A percentile compares a stretch with the other conserved stretches of the same genome.
Conservation (phyloP, 1,140 invertebrate species). For the Drosophila fuyamai region DNA sequence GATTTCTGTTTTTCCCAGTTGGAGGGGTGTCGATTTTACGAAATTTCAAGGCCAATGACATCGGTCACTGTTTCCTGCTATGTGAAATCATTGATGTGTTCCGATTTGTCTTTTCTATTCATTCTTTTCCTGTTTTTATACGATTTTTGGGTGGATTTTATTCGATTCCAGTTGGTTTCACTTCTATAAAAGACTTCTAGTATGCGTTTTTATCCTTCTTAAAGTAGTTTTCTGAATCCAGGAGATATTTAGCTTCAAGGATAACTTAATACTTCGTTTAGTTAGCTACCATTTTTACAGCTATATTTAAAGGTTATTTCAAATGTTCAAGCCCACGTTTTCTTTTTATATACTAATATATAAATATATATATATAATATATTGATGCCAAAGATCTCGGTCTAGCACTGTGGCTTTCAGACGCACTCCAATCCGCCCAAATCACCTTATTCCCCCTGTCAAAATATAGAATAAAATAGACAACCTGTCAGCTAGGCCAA, state of each 20-base stretch:
- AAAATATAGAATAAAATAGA: constrained; percentile 10
- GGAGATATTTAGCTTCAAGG: not conserved
- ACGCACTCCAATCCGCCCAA: not conserved
- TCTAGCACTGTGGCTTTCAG: not conserved
- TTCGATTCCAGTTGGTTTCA: constrained; percentile 7
- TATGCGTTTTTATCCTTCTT: not conserved
- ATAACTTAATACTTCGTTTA: too few relatives aligned
- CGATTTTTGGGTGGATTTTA: constrained; percentile 7
- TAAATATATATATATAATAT: too few relatives aligned
- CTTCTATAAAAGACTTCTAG: not conserved
- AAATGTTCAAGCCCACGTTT: not conserved
- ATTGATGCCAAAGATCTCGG: not conserved
- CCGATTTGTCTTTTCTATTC: constrained; percentile 29
- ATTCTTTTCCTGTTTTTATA: not conserved
- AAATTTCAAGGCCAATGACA: constrained; percentile 56
- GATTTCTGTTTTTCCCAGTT: constrained; percentile 13
- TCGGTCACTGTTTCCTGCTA: constrained; percentile 31
- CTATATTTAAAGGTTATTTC: too few relatives aligned
- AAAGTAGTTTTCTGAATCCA: not conserved
- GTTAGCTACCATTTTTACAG: too few relatives aligned
- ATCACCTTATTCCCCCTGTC: constrained; percentile 1
- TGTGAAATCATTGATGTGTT: constrained; percentile 42
- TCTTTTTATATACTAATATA: too few relatives aligned
- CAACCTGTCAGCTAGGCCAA: constrained; percentile 16
- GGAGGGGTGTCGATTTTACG: constrained; percentile 11